Evolutionary conservation across 2,113 vertebrate genomes (phyloP).

Genomic region (Nipponia nippon): DNA sequence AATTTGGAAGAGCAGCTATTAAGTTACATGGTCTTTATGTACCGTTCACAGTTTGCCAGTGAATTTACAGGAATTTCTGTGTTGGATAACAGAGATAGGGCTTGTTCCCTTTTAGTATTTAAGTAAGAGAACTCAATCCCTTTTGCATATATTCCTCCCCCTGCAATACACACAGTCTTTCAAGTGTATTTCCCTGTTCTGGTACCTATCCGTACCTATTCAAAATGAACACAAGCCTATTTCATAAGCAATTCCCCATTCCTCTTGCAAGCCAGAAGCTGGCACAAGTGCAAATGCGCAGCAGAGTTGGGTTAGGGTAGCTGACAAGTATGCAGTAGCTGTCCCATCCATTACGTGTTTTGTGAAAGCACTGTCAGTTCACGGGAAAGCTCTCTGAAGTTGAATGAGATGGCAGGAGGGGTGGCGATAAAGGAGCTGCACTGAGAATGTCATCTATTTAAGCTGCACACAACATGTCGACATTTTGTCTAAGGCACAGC

Average conservation of each 20-base stretch:
- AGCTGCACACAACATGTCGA: background rate
- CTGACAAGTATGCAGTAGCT: background rate
- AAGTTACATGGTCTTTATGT: slow-evolving; percentile 30
- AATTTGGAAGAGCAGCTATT: slow-evolving; percentile 58
- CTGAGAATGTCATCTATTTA: background rate
- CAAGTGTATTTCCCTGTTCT: background rate
- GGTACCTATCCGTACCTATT: background rate
- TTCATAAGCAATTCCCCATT: background rate
- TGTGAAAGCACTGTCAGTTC: fast-evolving
- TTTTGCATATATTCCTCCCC: background rate
- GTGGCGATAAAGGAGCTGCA: background rate
- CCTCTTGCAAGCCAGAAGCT: background rate
- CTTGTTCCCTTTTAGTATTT: background rate
- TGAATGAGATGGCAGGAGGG: background rate
- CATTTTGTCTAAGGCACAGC: background rate
- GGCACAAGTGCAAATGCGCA: background rate
- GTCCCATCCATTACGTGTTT: fast-evolving
- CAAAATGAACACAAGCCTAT: background rate
- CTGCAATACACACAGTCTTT: background rate
- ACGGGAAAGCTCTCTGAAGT: background rate
- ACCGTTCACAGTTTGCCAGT: slow-evolving; percentile 3
- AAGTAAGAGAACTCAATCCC: background rate
- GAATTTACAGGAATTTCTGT: slow-evolving; percentile 29
- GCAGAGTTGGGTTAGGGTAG: background rate
- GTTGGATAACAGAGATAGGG: background rate